Conservation (phyloP, 2,888 invertebrate species). For the Arrhopalites spinosus region DNA sequence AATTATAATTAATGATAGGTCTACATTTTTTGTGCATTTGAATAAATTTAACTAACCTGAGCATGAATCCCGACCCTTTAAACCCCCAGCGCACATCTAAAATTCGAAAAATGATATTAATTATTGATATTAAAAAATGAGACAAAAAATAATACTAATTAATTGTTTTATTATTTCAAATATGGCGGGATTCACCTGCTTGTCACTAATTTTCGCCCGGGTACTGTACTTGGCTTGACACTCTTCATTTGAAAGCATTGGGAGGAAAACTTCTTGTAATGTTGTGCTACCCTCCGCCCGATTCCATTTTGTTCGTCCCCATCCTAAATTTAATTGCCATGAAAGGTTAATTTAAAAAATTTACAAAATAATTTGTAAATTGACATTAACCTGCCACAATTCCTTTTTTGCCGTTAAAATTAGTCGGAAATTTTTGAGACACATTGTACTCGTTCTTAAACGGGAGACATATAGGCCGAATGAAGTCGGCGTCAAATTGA, state of each 20-base stretch:
- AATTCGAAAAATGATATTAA: neutral
- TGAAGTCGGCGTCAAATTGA: constrained; percentile 59
- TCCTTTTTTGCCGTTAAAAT: constrained; percentile 57
- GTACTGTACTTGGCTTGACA: constrained; percentile 52
- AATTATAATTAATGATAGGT: no score
- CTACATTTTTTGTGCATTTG: no score
- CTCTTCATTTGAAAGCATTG: constrained; percentile 46
- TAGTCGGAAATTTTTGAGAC: constrained; percentile 9
- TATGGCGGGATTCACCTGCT: constrained; percentile 40
- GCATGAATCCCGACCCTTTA: constrained; percentile 45
- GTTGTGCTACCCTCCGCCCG: constrained; percentile 44
- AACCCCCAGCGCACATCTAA: constrained; percentile 56
- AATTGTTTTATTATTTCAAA: neutral
- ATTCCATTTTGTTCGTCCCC: constrained; percentile 64
- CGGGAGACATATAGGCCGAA: constrained; percentile 55
- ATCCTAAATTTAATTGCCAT: constrained; percentile 63
- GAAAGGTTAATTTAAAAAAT: neutral
- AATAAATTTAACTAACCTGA: constrained; percentile 23
- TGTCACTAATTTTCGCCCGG: constrained; percentile 43
- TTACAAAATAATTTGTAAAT: neutral
- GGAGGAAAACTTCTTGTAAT: constrained; percentile 47
- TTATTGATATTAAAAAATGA: neutral
- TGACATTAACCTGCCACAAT: constrained; percentile 67
- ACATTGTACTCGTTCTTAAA: constrained; percentile 51
- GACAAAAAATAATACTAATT: neutral